Percentiles rank a stretch among this genome's conserved stretches.
These are phyloP conservation scores for Drosophila kepulauana DNA, from an alignment of 1,140 invertebrate species.

Conservation along the genomic window DNA sequence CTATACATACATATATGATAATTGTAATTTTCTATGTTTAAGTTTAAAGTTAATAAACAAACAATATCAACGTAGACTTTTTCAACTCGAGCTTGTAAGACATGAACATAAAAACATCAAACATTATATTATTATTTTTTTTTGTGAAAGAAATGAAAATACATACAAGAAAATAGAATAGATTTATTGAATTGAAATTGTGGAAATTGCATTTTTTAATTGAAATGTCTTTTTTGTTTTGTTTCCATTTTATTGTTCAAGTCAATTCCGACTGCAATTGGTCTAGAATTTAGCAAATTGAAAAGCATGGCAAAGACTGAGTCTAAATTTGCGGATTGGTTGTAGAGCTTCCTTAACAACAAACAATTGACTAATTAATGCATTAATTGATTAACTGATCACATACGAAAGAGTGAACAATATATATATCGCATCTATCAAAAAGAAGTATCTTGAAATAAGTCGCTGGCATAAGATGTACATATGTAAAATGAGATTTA, in stretches of 20 bases:
- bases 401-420: conserved; percentile 2
- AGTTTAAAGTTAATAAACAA: conserved; percentile 30
- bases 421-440: conserved; percentile 7
- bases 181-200: conserved; percentile 10
- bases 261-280: conserved; percentile 35
- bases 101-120: conserved; percentile 22
- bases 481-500: conserved; percentile 10
- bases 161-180: conserved; percentile 10
- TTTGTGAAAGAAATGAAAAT: conserved; percentile 23
- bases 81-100: conserved; percentile 62
- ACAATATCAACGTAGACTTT: conserved; percentile 47
- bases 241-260: conserved; percentile 12
- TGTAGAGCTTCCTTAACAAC: conserved; percentile 17
- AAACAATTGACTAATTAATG: conserved; percentile 3
- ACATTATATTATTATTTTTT: conserved; percentile 18
- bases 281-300: conserved; percentile 28
- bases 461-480: conserved; percentile 19
- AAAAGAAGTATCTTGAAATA: background rate
- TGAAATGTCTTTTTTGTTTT: background rate
- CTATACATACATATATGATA: conserved; percentile 11
- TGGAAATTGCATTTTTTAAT: conserved; percentile 15
- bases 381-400: background rate
- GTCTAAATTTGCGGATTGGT: conserved; percentile 38
- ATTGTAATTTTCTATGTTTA: conserved; percentile 45
- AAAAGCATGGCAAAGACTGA: conserved; percentile 43